Percentiles rank a stretch among this genome's conserved stretches.
These are phyloP conservation scores for Habrosyne pyritoides DNA, from an alignment of 2,888 invertebrate genomes.

Conservation along the genomic window DNA sequence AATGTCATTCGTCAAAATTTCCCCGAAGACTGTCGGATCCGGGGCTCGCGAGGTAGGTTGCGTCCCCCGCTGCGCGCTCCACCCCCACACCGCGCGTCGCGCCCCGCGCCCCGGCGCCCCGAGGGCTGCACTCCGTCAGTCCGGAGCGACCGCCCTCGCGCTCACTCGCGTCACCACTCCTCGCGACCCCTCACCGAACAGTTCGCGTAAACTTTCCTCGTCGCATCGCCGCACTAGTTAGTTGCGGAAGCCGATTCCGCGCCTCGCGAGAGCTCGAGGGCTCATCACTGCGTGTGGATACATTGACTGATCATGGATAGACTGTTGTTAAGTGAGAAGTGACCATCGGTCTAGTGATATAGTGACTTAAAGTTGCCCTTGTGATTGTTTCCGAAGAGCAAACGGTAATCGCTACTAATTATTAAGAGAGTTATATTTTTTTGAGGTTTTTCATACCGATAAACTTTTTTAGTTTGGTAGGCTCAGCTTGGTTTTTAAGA, in stretches of 20 bases:
- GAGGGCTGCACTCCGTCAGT: slow-evolving; percentile 22
- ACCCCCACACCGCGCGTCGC: slow-evolving; percentile 12
- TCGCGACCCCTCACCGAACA: slow-evolving; percentile 22
- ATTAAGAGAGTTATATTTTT: background rate
- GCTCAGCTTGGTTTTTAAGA: too few species aligned
- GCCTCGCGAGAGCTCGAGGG: background rate
- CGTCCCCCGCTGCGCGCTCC: slow-evolving; percentile 11
- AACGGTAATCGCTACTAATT: background rate
- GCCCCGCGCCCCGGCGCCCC: slow-evolving; percentile 17
- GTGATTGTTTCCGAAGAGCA: background rate
- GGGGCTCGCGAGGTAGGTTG: slow-evolving; percentile 24
- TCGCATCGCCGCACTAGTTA: background rate
- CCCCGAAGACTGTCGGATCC: slow-evolving; percentile 58
- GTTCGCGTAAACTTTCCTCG: slow-evolving; percentile 28
- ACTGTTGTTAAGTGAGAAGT: background rate
- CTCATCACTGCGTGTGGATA: background rate
- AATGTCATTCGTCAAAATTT: slow-evolving; percentile 76
- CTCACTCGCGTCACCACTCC: slow-evolving; percentile 24
- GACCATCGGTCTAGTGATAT: background rate
- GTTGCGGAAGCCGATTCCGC: background rate
- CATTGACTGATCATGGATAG: background rate
- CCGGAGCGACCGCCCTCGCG: slow-evolving; percentile 23
- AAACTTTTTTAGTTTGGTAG: too few species aligned
- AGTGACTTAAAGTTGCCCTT: background rate
- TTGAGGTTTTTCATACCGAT: background rate